Evolutionary conservation across 2,113 vertebrate species (phyloP).

Genomic region (Lagenorhynchus albirostris): DNA sequence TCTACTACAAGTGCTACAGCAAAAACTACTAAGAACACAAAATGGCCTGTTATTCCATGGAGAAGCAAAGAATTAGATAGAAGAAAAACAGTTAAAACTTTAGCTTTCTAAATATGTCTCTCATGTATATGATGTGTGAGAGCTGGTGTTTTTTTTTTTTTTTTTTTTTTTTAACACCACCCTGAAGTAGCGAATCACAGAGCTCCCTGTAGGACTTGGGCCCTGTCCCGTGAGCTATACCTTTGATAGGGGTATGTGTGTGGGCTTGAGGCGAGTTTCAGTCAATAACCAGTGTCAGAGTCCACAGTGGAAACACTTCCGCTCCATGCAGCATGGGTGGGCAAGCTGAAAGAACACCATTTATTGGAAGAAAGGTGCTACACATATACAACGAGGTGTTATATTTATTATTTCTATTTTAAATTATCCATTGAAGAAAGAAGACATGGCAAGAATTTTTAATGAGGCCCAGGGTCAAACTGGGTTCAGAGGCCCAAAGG

Average conservation of each 20-base stretch:
- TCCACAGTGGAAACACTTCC: slow-evolving; percentile 24
- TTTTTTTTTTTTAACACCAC: not conserved
- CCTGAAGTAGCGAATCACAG: not conserved
- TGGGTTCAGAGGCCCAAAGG: slow-evolving; percentile 34
- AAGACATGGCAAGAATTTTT: slow-evolving; percentile 53
- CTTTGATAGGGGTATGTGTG: slow-evolving; percentile 48
- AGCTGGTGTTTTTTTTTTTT: not conserved
- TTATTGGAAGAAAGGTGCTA: slow-evolving; percentile 62
- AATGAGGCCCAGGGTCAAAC: slow-evolving; percentile 46
- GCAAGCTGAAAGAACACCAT: slow-evolving; percentile 65
- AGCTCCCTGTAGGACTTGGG: not conserved
- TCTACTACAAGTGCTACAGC: not conserved
- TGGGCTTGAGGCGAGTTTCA: slow-evolving; percentile 23
- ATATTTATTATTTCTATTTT: slow-evolving; percentile 74
- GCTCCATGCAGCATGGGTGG: slow-evolving; percentile 46
- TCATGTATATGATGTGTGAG: not conserved
- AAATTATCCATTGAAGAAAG: slow-evolving; percentile 64
- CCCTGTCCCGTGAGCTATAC: not conserved
- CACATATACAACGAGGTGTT: slow-evolving; percentile 61
- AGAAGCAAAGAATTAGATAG: not conserved
- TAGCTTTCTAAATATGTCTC: not conserved
- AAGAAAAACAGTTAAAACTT: slow-evolving; percentile 15
- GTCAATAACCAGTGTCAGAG: slow-evolving; percentile 20
- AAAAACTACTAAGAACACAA: not conserved
- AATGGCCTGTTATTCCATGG: not conserved